Evolutionary conservation across 2,113 vertebrate genomes (phyloP).

Genomic region (Embiotoca jacksoni): DNA sequence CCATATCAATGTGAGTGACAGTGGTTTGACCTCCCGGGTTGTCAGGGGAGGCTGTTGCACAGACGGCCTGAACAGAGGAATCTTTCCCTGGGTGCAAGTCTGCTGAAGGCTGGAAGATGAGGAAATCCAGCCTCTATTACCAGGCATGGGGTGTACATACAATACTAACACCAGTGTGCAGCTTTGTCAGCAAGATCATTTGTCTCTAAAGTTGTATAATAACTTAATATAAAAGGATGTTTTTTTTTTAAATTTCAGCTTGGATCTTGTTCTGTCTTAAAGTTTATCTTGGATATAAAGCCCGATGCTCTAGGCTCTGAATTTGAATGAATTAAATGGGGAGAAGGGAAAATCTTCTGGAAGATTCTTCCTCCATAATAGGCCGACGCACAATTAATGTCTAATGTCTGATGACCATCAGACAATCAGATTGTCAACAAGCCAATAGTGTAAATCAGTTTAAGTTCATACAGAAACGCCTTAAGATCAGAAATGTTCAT

Average conservation of each 20-base stretch:
- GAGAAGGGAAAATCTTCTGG: too few relatives aligned
- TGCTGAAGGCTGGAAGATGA: conserved; percentile 24
- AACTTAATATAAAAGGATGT: not conserved
- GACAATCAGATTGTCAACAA: too few relatives aligned
- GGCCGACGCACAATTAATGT: too few relatives aligned
- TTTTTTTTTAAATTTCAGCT: not conserved
- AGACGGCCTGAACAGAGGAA: conserved; percentile 58
- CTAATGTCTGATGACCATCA: too few relatives aligned
- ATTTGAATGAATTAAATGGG: too few relatives aligned
- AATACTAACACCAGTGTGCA: not conserved
- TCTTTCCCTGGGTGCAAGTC: conserved; percentile 50
- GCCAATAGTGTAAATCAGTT: too few relatives aligned
- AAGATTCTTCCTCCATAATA: too few relatives aligned
- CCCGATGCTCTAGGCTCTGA: not conserved
- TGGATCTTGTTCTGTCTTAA: not conserved
- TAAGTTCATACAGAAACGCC: too few relatives aligned
- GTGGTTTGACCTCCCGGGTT: conserved; percentile 73
- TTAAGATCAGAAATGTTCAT: not conserved
- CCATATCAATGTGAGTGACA: conserved; percentile 77
- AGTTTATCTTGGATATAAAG: not conserved
- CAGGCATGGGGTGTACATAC: not conserved
- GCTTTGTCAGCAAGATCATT: not conserved
- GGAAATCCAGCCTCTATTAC: conserved; percentile 15
- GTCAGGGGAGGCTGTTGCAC: conserved; percentile 72
- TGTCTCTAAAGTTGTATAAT: not conserved